These are phyloP conservation scores for Electrona antarctica DNA, from an alignment of 2,113 vertebrate genomes.

Conservation along the genomic window DNA sequence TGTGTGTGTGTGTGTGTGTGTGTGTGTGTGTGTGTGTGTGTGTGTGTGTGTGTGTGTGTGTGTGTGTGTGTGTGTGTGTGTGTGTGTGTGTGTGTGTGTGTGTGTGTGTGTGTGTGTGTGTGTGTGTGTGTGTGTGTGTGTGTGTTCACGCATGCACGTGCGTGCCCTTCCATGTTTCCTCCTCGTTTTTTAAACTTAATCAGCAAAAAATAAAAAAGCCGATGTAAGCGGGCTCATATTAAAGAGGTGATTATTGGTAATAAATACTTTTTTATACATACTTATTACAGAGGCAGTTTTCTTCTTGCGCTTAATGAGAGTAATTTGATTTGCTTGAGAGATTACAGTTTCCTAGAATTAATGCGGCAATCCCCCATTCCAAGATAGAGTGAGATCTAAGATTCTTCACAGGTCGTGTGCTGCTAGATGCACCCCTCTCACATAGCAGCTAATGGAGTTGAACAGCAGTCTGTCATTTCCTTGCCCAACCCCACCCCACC, in stretches of 20 bases:
- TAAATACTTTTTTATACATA: slow-evolving; percentile 91
- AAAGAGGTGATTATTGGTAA: slow-evolving; percentile 95
- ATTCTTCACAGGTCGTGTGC: slow-evolving; percentile 99
- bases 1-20: slow-evolving; percentile 31
- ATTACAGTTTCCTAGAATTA: slow-evolving; percentile 99
- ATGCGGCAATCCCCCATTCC: slow-evolving; percentile 97
- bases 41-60: slow-evolving; percentile 14
- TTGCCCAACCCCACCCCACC: slow-evolving; percentile 45
- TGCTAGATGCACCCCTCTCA: slow-evolving; percentile 94
- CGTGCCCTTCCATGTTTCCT: slow-evolving; percentile 75
- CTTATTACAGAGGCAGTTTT: slow-evolving; percentile 99
- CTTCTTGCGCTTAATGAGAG: slow-evolving; percentile 97
- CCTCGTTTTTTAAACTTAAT: slow-evolving; percentile 79
- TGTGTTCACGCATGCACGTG: slow-evolving; percentile 9
- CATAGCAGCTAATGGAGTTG: slow-evolving; percentile 99
- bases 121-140: neutral
- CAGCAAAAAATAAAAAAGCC: slow-evolving; percentile 82
- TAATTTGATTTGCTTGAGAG: slow-evolving; percentile 99
- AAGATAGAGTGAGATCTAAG: slow-evolving; percentile 98
- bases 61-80: slow-evolving; percentile 34
- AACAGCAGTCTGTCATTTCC: slow-evolving; percentile 98
- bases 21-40: neutral
- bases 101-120: neutral
- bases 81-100: slow-evolving; percentile 38
- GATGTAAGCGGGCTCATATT: slow-evolving; percentile 77